A percentile compares a stretch with the other conserved stretches of the same genome.
Evolutionary conservation across 2,113 vertebrate species (phyloP).

Genomic region (Herpetotheres cachinnans): DNA sequence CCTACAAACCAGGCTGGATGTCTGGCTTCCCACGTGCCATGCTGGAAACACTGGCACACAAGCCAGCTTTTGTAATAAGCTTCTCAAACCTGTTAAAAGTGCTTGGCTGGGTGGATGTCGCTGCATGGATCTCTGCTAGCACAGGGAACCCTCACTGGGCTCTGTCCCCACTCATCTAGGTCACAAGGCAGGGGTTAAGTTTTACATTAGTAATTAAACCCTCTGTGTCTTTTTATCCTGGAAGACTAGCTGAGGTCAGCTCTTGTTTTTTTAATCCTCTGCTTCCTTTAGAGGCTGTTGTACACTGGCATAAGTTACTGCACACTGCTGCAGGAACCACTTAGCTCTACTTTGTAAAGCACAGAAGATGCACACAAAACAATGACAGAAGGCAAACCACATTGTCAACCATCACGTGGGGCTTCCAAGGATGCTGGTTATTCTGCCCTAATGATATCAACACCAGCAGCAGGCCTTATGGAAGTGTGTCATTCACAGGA

Average conservation of each 20-base stretch:
- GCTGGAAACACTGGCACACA: neutral
- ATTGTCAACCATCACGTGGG: fast-evolving
- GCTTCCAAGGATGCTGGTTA: neutral
- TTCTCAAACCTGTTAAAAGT: neutral
- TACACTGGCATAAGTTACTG: neutral
- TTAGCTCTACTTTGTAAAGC: neutral
- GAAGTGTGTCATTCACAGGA: neutral
- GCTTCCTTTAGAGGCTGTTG: neutral
- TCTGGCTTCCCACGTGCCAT: fast-evolving
- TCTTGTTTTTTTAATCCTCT: neutral
- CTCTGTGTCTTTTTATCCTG: neutral
- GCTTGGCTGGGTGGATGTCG: neutral
- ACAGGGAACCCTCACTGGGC: neutral
- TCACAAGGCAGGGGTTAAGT: neutral
- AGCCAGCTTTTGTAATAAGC: neutral
- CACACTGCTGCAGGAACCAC: neutral
- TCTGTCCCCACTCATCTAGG: neutral
- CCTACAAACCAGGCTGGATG: neutral
- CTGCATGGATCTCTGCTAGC: neutral
- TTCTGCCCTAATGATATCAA: neutral
- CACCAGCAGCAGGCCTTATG: neutral
- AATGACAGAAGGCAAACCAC: neutral
- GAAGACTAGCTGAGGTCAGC: neutral
- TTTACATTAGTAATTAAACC: neutral
- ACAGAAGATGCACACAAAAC: neutral